Conservation (phyloP, 2,797 vertebrate genomes). For the Choloepus didactylus region DNA sequence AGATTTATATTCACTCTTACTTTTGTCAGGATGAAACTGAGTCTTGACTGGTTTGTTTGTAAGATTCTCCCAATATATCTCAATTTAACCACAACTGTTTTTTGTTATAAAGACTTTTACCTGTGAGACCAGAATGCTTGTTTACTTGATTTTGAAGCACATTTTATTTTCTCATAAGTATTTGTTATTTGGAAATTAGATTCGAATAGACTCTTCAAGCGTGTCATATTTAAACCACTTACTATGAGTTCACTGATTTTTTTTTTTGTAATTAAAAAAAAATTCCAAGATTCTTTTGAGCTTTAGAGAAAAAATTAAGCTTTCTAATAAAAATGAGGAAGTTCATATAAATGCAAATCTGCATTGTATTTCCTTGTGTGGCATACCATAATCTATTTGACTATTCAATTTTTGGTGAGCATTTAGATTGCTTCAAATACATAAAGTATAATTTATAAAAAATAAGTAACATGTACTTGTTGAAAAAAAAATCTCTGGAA, state of each 20-base stretch:
- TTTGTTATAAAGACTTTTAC: not conserved
- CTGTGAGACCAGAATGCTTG: not conserved
- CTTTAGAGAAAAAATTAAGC: not conserved
- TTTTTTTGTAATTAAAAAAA: not conserved
- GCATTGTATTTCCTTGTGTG: not conserved
- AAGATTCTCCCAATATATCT: not conserved
- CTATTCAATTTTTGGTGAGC: not conserved
- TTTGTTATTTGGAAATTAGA: constrained; percentile 17
- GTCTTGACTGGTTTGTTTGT: not conserved
- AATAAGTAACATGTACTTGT: not conserved
- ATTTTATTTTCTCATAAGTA: constrained; percentile 1
- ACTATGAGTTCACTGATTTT: not conserved
- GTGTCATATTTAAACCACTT: constrained; percentile 46
- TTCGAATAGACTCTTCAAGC: constrained; percentile 29
- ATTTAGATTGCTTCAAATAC: not conserved
- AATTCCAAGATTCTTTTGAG: not conserved
- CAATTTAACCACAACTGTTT: not conserved
- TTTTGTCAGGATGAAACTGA: not conserved
- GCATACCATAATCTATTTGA: not conserved
- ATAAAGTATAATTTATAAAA: constrained; percentile 6
- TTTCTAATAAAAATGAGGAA: not conserved
- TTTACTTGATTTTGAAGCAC: constrained; percentile 51
- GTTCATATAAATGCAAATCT: not conserved
- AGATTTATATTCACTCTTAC: constrained; percentile 47
- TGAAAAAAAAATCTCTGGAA: not conserved